Evolutionary conservation across 2,113 vertebrate species (phyloP).

Genomic region (Lates calcarifer): DNA sequence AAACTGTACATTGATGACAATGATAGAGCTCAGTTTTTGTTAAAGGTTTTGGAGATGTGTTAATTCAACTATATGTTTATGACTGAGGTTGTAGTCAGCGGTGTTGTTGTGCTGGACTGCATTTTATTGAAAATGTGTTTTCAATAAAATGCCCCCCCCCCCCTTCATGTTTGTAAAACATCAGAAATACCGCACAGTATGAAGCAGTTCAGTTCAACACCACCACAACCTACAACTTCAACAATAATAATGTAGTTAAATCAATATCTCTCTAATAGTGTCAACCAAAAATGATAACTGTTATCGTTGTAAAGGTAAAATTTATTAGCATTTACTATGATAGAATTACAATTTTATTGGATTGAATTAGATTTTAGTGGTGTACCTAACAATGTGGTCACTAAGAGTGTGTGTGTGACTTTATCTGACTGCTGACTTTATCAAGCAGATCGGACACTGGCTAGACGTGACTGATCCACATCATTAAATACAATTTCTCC

Average conservation of each 20-base stretch:
- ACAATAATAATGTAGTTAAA: background rate
- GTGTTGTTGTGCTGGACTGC: background rate
- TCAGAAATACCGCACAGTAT: background rate
- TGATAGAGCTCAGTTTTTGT: background rate
- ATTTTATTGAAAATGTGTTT: background rate
- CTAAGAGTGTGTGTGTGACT: background rate
- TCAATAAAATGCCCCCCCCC: no score
- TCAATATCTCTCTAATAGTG: background rate
- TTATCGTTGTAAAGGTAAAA: background rate
- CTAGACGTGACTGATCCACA: background rate
- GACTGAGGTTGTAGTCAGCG: background rate
- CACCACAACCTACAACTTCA: background rate
- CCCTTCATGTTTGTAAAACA: background rate
- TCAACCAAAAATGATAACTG: background rate
- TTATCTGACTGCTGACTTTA: no score
- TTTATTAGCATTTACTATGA: no score
- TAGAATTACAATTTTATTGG: no score
- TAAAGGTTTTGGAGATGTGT: background rate
- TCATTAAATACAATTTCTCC: background rate
- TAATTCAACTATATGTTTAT: background rate
- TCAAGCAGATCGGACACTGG: background rate
- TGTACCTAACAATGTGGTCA: background rate
- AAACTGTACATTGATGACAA: background rate
- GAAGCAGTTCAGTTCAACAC: background rate
- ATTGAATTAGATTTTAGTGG: background rate